Conservation (phyloP, 2,113 vertebrate genomes). For the Bubo bubo region DNA sequence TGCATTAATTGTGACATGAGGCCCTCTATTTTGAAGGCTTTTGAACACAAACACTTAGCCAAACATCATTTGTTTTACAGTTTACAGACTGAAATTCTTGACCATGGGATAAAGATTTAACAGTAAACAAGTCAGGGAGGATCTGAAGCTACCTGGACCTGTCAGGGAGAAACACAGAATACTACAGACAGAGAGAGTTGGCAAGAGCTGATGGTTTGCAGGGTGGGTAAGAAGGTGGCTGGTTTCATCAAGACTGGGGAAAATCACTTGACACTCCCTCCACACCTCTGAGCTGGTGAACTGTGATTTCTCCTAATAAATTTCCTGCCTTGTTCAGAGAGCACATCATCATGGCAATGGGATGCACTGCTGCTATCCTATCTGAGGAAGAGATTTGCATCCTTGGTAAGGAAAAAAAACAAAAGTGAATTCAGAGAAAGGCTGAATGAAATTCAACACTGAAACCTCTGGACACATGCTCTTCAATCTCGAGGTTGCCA, state of each 20-base stretch:
- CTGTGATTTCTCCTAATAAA: not conserved
- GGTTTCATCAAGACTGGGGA: not conserved
- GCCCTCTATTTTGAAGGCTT: not conserved
- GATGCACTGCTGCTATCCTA: not conserved
- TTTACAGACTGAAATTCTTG: not conserved
- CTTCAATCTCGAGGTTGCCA: not conserved
- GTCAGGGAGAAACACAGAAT: not conserved
- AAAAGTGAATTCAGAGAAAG: not conserved
- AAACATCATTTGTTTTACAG: not conserved
- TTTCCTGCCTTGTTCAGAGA: not conserved
- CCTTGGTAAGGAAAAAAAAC: not conserved
- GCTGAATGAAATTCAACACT: not conserved
- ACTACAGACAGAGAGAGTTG: not conserved
- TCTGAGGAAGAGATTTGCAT: not conserved
- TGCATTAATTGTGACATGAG: not conserved
- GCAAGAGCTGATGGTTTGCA: not conserved
- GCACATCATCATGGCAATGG: rapidly evolving
- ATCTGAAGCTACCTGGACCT: not conserved
- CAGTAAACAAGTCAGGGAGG: not conserved
- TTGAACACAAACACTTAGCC: not conserved
- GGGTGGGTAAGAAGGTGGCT: not conserved
- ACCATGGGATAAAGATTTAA: not conserved
- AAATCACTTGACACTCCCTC: not conserved
- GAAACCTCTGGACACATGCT: not conserved
- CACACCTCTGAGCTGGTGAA: not conserved